A percentile compares a stretch with the other conserved stretches of the same genome.
phyloP scores from a whole-genome alignment of 2,888 invertebrate genomes.

The Xestia xanthographa region DNA sequence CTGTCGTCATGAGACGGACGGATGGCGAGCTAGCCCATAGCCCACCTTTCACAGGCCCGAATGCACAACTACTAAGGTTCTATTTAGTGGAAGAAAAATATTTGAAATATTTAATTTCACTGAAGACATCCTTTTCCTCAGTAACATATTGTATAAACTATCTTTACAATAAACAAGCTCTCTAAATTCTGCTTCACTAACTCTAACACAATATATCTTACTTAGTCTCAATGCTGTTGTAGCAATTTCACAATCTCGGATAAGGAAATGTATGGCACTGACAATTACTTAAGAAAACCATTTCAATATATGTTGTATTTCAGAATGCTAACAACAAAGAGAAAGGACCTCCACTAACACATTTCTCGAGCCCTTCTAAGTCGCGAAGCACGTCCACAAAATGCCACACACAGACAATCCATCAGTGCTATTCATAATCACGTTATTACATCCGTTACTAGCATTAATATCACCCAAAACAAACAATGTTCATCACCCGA shows the following conservation, averaged over 20 bases:
- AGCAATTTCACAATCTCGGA: slow-evolving; percentile 52
- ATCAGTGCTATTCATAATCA: slow-evolving; percentile 79
- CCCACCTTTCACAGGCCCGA: too few relatives aligned
- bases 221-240: slow-evolving; percentile 32
- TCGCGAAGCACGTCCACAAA: slow-evolving; percentile 58
- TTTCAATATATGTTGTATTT: slow-evolving; percentile 42
- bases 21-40: too few relatives aligned
- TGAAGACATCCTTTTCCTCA: background rate
- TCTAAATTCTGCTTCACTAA: slow-evolving; percentile 6
- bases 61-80: background rate
- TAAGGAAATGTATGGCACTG: slow-evolving; percentile 54
- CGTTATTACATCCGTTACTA: slow-evolving; percentile 74
- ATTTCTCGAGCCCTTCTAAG: slow-evolving; percentile 60
- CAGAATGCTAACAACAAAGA: slow-evolving; percentile 48
- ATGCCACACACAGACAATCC: slow-evolving; percentile 79
- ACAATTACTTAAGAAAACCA: slow-evolving; percentile 56
- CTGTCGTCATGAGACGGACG: too few relatives aligned
- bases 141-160: background rate
- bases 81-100: background rate
- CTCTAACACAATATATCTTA: slow-evolving; percentile 37
- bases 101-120: background rate
- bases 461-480: slow-evolving; percentile 82
- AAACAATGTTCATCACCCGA: slow-evolving; percentile 86
- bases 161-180: slow-evolving; percentile 2
- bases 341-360: slow-evolving; percentile 53